Base-by-base conservation (phyloP, 2,113 vertebrate species). In the Carassius auratus region DNA sequence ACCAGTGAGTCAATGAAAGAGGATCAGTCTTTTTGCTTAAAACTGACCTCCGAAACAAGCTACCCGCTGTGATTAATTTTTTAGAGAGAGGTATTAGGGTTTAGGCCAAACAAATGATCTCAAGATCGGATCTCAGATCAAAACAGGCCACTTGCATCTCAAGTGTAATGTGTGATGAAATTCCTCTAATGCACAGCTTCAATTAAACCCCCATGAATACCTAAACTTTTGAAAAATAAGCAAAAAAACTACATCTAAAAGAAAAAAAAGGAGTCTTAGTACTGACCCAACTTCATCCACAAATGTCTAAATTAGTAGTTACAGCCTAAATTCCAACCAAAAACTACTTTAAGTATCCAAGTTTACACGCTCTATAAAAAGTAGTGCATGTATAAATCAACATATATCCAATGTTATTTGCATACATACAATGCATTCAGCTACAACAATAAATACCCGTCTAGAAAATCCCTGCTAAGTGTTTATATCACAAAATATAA, bases 11-110 rank as follows among this genome's bases (percentile, higher is more conserved):
- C 52, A n/a, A 52, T 48, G 42, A 48, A 74, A 36, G 30, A 59
- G n/a, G 48, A 76, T 76, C 23, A 55, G 50, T 55, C 48, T 55
- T 76, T 76, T 76, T 30, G 69, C 36, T 73, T 73, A 42, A 73
- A 73, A 73, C 69, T 55, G 14, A 19, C 75, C 50, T 57, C 8
- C 14, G 36, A 73, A 73, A 73, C 69, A 42, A 73, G 36, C 68
- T 69, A 69, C 6, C 30, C 68, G 42, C 36, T 3, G 4, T 21
- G 1, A n/a, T 71, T 42, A 10, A n/a, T 38, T 73, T 38, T 73
- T 42, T 5, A 71, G 68, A 71, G 61, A 26, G 30, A 9, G 10
- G 38, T 74, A 21, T 10, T 42, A 21, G 19, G 19, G 36, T 23
- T 74, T 74, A 48, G 42, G n/a, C 2, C 42, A 74, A 42, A 21